phyloP scores from a whole-genome alignment of 2,797 vertebrate genomes.

The Scolopax rusticola region DNA sequence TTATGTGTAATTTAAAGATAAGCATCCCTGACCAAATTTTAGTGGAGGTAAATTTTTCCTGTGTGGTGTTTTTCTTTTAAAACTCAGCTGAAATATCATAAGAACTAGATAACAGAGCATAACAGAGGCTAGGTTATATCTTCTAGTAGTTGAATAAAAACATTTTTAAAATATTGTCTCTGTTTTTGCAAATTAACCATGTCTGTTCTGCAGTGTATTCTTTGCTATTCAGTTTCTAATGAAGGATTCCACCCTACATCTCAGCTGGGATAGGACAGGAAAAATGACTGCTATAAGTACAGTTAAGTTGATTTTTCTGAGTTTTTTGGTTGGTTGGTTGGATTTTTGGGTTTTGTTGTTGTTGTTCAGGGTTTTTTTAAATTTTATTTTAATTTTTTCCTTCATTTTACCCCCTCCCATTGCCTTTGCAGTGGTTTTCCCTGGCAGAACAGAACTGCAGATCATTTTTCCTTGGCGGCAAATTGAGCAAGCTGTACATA shows the following conservation, averaged over 20 bases:
- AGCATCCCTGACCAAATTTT: background rate
- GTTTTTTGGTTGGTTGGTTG: background rate
- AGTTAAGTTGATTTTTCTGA: background rate
- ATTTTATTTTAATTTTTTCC: background rate
- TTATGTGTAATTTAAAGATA: background rate
- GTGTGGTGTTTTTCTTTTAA: background rate
- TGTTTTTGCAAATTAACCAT: background rate
- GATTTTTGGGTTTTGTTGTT: background rate
- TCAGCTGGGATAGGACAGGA: background rate
- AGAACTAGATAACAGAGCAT: too few relatives aligned
- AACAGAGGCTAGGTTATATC: background rate
- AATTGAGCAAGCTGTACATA: background rate
- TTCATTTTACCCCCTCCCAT: background rate
- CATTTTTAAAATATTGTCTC: background rate
- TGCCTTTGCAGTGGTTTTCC: background rate
- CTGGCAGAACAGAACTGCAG: background rate
- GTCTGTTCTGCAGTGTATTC: background rate
- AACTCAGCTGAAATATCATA: background rate
- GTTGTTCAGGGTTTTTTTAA: background rate
- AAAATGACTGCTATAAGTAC: background rate
- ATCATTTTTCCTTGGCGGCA: background rate
- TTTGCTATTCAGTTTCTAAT: background rate
- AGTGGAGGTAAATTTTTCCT: background rate
- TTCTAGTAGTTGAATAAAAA: background rate
- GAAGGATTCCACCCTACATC: background rate